These are phyloP conservation scores for Fulmarus glacialis DNA, from an alignment of 2,113 vertebrate species.

Conservation along the genomic window DNA sequence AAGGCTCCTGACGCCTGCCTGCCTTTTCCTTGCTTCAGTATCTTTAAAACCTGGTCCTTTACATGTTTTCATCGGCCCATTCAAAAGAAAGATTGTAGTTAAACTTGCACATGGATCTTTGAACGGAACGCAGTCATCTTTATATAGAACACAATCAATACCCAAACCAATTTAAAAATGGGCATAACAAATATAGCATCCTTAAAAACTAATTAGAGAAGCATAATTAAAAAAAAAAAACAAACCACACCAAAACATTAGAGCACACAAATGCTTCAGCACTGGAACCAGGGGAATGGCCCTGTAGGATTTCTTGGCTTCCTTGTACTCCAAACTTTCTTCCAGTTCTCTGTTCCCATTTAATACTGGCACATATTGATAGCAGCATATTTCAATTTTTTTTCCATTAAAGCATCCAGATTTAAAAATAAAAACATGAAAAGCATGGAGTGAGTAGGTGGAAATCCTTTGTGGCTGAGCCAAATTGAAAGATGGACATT, in stretches of 20 bases:
- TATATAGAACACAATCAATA: background rate
- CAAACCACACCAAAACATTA: background rate
- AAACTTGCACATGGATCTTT: background rate
- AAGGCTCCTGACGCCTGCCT: background rate
- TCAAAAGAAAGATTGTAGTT: background rate
- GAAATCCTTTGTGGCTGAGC: slow-evolving; percentile 58
- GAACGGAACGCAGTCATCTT: background rate
- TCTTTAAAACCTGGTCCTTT: background rate
- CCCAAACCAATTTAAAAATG: background rate
- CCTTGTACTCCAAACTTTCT: background rate
- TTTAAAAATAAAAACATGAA: slow-evolving; percentile 40
- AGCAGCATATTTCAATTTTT: background rate
- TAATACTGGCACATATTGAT: slow-evolving; percentile 1
- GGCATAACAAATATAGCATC: background rate
- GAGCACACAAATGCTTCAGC: background rate
- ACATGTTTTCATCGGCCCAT: fast-evolving
- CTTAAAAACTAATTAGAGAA: background rate
- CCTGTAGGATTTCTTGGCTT: background rate
- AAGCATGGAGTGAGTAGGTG: slow-evolving; percentile 25
- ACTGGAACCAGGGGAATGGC: background rate
- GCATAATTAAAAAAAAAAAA: background rate
- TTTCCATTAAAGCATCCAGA: background rate
- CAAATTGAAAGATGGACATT: slow-evolving; percentile 42
- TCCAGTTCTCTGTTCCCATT: background rate
- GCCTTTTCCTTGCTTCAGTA: background rate